These are phyloP conservation scores for Dolichopus griseipennis DNA, from an alignment of 2,888 invertebrate genomes.

Conservation along the genomic window DNA sequence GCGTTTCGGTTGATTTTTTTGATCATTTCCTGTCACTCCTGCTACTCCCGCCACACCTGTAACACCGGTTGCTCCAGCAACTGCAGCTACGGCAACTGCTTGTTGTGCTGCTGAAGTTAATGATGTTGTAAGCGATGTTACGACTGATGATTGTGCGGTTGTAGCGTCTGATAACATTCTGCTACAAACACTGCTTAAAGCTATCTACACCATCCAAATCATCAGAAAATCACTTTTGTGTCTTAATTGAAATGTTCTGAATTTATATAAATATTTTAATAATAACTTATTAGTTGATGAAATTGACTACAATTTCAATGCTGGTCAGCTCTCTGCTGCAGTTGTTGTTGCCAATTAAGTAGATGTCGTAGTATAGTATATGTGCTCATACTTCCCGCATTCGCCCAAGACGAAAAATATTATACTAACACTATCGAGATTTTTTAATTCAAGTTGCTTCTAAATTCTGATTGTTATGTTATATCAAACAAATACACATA, in stretches of 20 bases:
- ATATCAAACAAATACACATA: neutral
- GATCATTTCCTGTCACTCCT: conserved; percentile 50
- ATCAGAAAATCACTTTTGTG: neutral
- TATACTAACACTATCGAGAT: neutral
- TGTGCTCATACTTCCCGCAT: conserved; percentile 3
- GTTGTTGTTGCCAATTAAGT: conserved; percentile 6
- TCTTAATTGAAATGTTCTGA: neutral
- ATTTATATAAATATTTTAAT: neutral
- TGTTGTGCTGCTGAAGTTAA: conserved; percentile 34
- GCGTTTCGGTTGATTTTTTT: conserved; percentile 75
- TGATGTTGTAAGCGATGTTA: conserved; percentile 31
- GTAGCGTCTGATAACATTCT: conserved; percentile 12
- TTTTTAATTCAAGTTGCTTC: neutral
- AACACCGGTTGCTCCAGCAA: conserved; percentile 17
- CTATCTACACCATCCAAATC: neutral
- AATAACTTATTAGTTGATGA: neutral
- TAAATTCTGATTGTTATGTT: neutral
- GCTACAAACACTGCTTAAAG: neutral
- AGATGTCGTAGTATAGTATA: neutral
- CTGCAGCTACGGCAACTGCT: conserved; percentile 33
- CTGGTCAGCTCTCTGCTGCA: neutral
- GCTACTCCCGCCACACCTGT: conserved; percentile 38
- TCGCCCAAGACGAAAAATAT: conserved; percentile 2
- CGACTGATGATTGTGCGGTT: conserved; percentile 29
- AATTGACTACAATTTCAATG: conserved; percentile 6